Base-by-base conservation (phyloP, 2,113 vertebrate genomes). In the Lagopus muta region DNA sequence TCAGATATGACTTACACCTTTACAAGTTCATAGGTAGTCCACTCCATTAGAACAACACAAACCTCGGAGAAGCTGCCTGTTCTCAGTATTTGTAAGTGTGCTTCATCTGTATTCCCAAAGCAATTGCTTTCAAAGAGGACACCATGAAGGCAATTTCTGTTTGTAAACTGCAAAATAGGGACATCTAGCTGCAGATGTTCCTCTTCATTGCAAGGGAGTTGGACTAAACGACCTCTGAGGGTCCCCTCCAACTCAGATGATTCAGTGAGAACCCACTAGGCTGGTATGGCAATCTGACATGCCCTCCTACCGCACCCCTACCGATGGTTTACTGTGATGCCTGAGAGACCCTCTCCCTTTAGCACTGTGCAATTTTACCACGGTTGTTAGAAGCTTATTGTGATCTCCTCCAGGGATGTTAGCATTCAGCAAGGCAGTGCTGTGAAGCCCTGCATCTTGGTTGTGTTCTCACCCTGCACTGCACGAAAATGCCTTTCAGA, bases 1-100 rank as follows among this genome's bases (percentile, higher is more conserved):
- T 90, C 70, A 69, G 54, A 73, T 85, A 70, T 30, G 55, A 89
- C 89, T 90, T 83, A 86, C 75, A 48, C 24, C 52, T 88, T 86
- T 66, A 65, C 61, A 86, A 70, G 45, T 32, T 9, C 42, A 58
- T 72, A 30, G 30, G 34, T 14, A 72, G 25, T 47, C 69, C 58
- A 73, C 20, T 15, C 50, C 38, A 58, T 36, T 57, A 73, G 88
- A 80, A 71, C 13, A 86, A 42, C 48, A 69, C 8, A 24, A 64
- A 19, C n/a, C 42, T 57, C 30, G 92, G 42, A 88, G 69, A 82
- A 82, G 18, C 5, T 7, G 8, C 21, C 11, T 58, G 43, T 67
- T 88, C 66, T 78, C 61, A 83, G 30, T 72, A 93, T 80, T 86
- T 88, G 40, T 28, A 60, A 67, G 34, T 1, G 2, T 11, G 16